Percentiles rank a stretch among this genome's conserved stretches.
These are phyloP conservation scores for Boleophthalmus pectinirostris DNA, from an alignment of 2,113 vertebrate species.

Conservation along the genomic window DNA sequence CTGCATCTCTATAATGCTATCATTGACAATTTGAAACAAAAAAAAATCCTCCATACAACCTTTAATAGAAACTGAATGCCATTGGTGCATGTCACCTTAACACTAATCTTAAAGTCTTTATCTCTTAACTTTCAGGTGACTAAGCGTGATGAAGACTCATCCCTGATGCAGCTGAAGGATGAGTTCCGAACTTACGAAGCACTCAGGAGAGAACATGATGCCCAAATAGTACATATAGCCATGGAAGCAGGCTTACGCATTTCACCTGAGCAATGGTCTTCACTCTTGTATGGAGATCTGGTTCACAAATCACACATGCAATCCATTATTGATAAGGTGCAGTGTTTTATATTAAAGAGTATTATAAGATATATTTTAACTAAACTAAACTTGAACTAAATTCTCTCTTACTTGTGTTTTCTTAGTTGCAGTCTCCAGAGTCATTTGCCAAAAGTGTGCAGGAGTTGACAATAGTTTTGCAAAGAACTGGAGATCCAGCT, in stretches of 20 bases:
- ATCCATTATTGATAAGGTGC: constrained; percentile 97
- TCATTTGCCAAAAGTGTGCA: constrained; percentile 98
- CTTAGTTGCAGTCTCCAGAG: constrained; percentile 93
- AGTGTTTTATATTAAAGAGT: not conserved
- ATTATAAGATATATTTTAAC: not conserved
- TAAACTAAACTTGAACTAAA: no score
- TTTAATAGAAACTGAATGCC: no score
- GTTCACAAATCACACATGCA: constrained; percentile 99
- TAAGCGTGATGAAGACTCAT: constrained; percentile 97
- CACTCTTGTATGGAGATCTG: constrained; percentile 93
- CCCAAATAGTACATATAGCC: constrained; percentile 96
- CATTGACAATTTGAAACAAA: no score
- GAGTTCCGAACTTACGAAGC: constrained; percentile 96
- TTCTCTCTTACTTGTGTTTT: constrained; percentile 29
- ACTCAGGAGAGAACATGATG: constrained; percentile 91
- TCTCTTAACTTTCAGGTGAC: constrained; percentile 81
- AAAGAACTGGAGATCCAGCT: constrained; percentile 93
- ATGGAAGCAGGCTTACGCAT: constrained; percentile 97
- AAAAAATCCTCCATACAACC: no score
- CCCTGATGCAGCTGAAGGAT: constrained; percentile 96
- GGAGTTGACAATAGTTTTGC: constrained; percentile 94
- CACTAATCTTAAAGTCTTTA: not conserved
- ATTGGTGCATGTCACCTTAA: no score
- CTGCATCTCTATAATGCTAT: no score
- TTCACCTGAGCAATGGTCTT: constrained; percentile 97